Base-by-base conservation (phyloP, 2,113 vertebrate species). In the Hippocampus zosterae region DNA sequence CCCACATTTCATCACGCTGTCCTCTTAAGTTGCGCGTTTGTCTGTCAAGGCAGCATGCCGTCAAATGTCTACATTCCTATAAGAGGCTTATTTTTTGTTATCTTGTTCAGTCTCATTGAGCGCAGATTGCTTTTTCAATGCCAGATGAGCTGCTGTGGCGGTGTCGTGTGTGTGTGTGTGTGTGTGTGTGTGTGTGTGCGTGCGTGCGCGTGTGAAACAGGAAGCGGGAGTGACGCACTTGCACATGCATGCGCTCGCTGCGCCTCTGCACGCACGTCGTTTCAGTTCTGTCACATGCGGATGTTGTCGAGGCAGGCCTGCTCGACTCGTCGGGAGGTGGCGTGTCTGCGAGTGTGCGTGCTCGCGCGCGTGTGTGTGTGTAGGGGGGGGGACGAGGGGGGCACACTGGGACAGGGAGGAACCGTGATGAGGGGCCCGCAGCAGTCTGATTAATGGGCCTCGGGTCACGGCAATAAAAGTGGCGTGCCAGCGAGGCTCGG, bases 391-490 rank as follows among this genome's bases (percentile, higher is more conserved):
- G 48, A 10, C 25, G 50, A 65, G 72, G 56, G 41, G 79, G 82
- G 68, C 56, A 67, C 73, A 62, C 69, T n/a, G 79, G 63, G 74
- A 64, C 70, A 42, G 71, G 75, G 80, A 80, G 80, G 80, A 82
- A 80, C 63, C 40, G 68, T 67, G 81, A 77, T 63, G 69, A 80
- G 84, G 77, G 85, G 73, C 82, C 79, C 81, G 69, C 82, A 69
- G 81, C 86, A 85, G 85, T 83, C 78, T 88, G 89, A 90, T 92
- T 90, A 90, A 92, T 91, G 87, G 81, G 83, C 86, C 81, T 76
- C 60, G 42, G 89, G 89, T 89, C 90, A 85, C 77, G 65, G 85
- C 81, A 90, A 90, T 88, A 91, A 91, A 92, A 88, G 88, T 77
- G 86, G 82, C 82, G 74, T 81, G 70, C 83, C 86, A 84, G 82